Percentiles rank a stretch among this genome's conserved stretches.
phyloP scores from a whole-genome alignment of 2,797 vertebrate species.

The Poeciliopsis infans region DNA sequence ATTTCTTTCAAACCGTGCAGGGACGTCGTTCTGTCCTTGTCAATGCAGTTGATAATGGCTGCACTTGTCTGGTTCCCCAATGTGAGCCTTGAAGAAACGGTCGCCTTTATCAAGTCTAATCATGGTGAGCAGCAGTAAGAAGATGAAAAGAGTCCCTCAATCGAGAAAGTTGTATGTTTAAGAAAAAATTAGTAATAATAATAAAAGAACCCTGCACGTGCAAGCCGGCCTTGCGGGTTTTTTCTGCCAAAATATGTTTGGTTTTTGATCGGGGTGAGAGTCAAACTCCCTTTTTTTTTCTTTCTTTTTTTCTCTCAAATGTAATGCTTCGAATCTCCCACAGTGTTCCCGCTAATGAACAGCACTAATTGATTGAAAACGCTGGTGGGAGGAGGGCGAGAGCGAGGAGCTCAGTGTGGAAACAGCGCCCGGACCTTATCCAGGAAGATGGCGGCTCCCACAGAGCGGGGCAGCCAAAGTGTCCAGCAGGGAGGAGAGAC shows the following conservation, averaged over 20 bases:
- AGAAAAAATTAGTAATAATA: not conserved
- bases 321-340: not conserved
- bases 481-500: constrained; percentile 29
- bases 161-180: constrained; percentile 34
- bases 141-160: constrained; percentile 52
- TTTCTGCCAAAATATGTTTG: constrained; percentile 41
- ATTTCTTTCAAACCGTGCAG: constrained; percentile 3
- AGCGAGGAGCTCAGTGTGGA: constrained; percentile 53
- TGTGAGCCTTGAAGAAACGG: constrained; percentile 5
- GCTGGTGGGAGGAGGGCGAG: constrained; percentile 57
- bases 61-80: constrained; percentile 4
- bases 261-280: constrained; percentile 63
- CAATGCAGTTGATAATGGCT: constrained; percentile 3
- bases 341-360: constrained; percentile 76
- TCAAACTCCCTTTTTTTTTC: constrained; percentile 66
- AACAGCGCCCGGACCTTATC: constrained; percentile 57
- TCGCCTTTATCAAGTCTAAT: constrained; percentile 20
- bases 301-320: constrained; percentile 45
- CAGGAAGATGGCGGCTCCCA: constrained; percentile 60
- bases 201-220: constrained; percentile 47
- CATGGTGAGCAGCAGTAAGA: constrained; percentile 7
- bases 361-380: constrained; percentile 80
- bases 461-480: constrained; percentile 24
- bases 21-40: not conserved
- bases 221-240: constrained; percentile 27